Percentiles rank a stretch among this genome's conserved stretches.
Evolutionary conservation across 2,888 invertebrate genomes (phyloP).

Genomic region (Ceraclea dissimilis): DNA sequence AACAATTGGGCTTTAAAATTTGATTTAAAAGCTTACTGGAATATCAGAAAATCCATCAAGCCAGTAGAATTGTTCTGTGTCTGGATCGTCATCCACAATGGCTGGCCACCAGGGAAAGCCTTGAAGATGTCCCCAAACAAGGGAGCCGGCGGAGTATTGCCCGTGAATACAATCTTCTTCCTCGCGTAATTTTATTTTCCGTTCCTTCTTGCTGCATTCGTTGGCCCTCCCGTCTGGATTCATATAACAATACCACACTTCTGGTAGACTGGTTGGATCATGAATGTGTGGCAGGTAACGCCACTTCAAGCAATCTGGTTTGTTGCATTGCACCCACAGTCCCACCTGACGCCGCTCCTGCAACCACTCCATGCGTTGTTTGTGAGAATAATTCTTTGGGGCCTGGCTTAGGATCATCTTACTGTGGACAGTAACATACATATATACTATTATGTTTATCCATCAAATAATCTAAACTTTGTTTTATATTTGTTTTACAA

Average conservation of each 20-base stretch:
- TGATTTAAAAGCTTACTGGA: too few species aligned
- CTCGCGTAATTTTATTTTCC: slow-evolving; percentile 37
- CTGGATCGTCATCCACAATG: slow-evolving; percentile 62
- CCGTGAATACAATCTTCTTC: slow-evolving; percentile 51
- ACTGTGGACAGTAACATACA: not conserved
- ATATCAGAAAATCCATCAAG: slow-evolving; percentile 47
- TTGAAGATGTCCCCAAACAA: slow-evolving; percentile 55
- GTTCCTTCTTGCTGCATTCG: slow-evolving; percentile 46
- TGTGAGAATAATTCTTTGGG: slow-evolving; percentile 30
- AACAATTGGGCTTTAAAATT: too few species aligned
- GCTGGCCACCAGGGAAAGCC: slow-evolving; percentile 69
- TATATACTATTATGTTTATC: too few species aligned
- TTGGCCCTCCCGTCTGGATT: slow-evolving; percentile 46
- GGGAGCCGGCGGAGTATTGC: slow-evolving; percentile 54
- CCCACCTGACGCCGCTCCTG: slow-evolving; percentile 44
- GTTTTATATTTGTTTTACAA: too few species aligned
- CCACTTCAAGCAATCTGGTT: slow-evolving; percentile 50
- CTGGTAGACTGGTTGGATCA: slow-evolving; percentile 52
- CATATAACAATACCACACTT: slow-evolving; percentile 55
- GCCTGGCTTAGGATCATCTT: slow-evolving; percentile 13
- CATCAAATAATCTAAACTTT: too few species aligned
- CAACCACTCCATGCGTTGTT: slow-evolving; percentile 40
- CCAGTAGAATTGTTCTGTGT: slow-evolving; percentile 53
- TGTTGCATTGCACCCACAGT: slow-evolving; percentile 51
- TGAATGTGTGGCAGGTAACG: slow-evolving; percentile 46